Evolutionary conservation across 2,797 vertebrate genomes (phyloP).

Genomic region (Cygnus olor): DNA sequence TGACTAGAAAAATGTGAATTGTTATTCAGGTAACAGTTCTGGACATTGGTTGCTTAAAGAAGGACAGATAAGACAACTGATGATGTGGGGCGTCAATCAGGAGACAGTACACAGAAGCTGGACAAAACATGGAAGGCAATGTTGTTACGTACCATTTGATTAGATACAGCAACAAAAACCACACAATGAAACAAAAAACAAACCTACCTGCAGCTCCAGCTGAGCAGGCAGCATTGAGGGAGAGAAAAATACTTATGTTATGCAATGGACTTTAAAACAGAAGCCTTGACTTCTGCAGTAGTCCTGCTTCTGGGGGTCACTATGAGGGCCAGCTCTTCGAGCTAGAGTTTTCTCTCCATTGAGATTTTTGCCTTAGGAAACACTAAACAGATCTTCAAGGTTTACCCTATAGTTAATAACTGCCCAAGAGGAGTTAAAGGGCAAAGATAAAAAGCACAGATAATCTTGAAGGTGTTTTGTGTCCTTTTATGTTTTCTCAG

Average conservation of each 20-base stretch:
- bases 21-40: background rate
- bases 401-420: background rate
- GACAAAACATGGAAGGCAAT: constrained; percentile 59
- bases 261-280: constrained; percentile 61
- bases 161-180: constrained; percentile 63
- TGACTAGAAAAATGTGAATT: background rate
- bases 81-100: background rate
- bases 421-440: constrained; percentile 10
- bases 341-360: background rate
- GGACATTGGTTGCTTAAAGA: background rate
- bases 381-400: background rate
- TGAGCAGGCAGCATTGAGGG: constrained; percentile 85
- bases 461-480: background rate
- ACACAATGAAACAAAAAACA: constrained; percentile 39
- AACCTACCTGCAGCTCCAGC: constrained; percentile 97
- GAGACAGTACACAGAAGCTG: constrained; percentile 37
- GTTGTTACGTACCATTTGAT: constrained; percentile 54
- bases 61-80: constrained; percentile 22
- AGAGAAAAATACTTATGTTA: constrained; percentile 84
- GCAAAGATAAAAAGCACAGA: constrained; percentile 12
- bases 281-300: constrained; percentile 67
- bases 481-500: background rate
- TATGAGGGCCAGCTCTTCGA: background rate
- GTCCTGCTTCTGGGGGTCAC: constrained; percentile 33
- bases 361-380: constrained; percentile 24